phyloP scores from a whole-genome alignment of 2,888 invertebrate species.

The Caenorhabditis doughertyi region DNA sequence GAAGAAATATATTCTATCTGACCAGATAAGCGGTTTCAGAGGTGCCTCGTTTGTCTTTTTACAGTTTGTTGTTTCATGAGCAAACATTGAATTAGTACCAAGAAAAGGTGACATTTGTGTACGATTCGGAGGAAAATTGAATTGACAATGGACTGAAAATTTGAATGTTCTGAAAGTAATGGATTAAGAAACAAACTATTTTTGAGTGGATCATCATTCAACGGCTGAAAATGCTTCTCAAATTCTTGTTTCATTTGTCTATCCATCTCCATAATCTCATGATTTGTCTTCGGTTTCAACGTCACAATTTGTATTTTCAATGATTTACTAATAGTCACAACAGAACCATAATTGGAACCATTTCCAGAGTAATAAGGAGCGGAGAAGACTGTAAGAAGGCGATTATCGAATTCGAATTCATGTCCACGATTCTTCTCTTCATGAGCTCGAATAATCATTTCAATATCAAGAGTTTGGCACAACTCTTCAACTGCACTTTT shows the following conservation, averaged over 20 bases:
- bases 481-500: constrained; percentile 67
- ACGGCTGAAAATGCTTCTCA: constrained; percentile 22
- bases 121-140: not conserved
- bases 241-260: not conserved
- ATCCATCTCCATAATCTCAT: constrained; percentile 25
- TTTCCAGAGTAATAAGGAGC: constrained; percentile 77
- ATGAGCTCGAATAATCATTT: constrained; percentile 77
- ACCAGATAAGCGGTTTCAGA: constrained; percentile 9
- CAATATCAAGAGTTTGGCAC: constrained; percentile 68
- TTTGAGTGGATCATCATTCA: constrained; percentile 15
- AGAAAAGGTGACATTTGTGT: not conserved
- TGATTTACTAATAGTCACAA: constrained; percentile 51
- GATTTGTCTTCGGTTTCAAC: constrained; percentile 40
- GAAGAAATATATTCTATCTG: not conserved
- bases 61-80: constrained; percentile 41
- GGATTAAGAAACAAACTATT: not conserved
- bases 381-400: constrained; percentile 76
- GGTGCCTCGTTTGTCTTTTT: constrained; percentile 20
- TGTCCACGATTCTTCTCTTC: constrained; percentile 73
- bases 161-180: not conserved
- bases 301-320: constrained; percentile 55
- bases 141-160: constrained; percentile 37
- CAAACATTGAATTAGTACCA: constrained; percentile 31
- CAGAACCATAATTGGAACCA: constrained; percentile 73
- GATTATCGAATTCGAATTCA: constrained; percentile 69